A percentile compares a stretch with the other conserved stretches of the same genome.
These are phyloP conservation scores for Tenualosa ilisha DNA, from an alignment of 2,797 vertebrate species.

Conservation along the genomic window DNA sequence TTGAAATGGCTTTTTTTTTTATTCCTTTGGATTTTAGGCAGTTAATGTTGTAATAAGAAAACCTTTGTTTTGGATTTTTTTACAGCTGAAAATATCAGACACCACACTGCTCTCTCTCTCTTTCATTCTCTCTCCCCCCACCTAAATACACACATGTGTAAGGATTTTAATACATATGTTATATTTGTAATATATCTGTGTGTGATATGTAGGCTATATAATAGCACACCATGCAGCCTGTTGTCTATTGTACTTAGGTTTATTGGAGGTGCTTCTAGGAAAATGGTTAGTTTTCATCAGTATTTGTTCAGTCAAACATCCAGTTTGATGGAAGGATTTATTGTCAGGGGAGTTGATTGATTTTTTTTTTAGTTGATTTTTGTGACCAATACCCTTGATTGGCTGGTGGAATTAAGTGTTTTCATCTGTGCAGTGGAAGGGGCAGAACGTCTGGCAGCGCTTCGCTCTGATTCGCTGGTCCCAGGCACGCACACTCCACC, in stretches of 20 bases:
- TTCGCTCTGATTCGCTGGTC: constrained; percentile 96
- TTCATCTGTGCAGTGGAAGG: constrained; percentile 81
- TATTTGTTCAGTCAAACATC: not conserved
- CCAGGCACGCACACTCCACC: constrained; percentile 96
- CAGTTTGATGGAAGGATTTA: not conserved
- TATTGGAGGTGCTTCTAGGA: not conserved
- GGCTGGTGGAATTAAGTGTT: constrained; percentile 1
- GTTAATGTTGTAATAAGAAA: not conserved
- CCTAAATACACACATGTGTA: too few species aligned
- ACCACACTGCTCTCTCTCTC: not conserved
- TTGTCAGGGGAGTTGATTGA: not conserved
- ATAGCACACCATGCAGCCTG: not conserved
- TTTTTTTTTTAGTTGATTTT: not conserved
- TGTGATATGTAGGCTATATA: not conserved
- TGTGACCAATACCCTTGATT: not conserved
- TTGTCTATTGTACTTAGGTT: not conserved
- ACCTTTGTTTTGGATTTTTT: not conserved
- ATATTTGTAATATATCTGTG: too few species aligned
- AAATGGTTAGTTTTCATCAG: not conserved
- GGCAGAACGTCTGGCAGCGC: constrained; percentile 92
- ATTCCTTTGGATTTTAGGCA: not conserved
- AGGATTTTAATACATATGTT: too few species aligned
- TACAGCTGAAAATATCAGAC: not conserved
- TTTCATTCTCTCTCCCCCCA: not conserved
- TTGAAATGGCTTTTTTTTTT: not conserved